Conservation (phyloP, 1,140 invertebrate genomes). For the Hylaeus anthracinus region DNA sequence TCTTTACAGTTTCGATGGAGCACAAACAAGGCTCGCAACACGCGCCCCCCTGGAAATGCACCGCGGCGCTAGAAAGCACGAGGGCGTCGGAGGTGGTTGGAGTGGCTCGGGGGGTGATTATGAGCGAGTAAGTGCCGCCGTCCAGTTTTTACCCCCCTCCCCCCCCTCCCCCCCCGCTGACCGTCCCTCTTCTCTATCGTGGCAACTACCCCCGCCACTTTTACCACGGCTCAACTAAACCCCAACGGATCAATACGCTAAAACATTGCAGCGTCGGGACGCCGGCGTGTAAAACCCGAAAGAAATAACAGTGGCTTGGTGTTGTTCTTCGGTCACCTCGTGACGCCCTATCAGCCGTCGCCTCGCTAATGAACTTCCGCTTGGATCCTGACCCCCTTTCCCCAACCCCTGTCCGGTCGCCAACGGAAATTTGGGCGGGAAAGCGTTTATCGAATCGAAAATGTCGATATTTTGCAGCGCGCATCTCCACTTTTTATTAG, state of each 20-base stretch:
- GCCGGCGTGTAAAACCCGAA: slow-evolving; percentile 70
- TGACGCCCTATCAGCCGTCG: slow-evolving; percentile 7
- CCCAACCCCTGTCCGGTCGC: slow-evolving; percentile 13
- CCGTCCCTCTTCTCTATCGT: slow-evolving; percentile 51
- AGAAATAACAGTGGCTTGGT: slow-evolving; percentile 58
- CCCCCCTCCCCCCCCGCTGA: slow-evolving; percentile 41
- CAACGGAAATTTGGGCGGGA: slow-evolving; percentile 35
- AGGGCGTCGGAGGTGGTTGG: slow-evolving; percentile 54
- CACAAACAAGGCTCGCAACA: slow-evolving; percentile 16
- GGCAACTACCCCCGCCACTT: slow-evolving; percentile 60
- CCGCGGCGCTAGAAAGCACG: slow-evolving; percentile 55
- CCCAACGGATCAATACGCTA: slow-evolving; percentile 80
- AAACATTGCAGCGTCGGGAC: slow-evolving; percentile 79
- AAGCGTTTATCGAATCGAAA: neutral
- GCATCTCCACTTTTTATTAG: no score
- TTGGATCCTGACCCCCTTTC: neutral
- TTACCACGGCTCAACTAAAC: slow-evolving; percentile 72
- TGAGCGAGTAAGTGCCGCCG: slow-evolving; percentile 79
- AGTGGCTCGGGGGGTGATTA: slow-evolving; percentile 74
- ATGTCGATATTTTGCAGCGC: no score
- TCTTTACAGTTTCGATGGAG: neutral
- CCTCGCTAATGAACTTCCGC: slow-evolving; percentile 39
- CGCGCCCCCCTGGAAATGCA: slow-evolving; percentile 60
- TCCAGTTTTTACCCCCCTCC: slow-evolving; percentile 75
- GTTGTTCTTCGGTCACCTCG: slow-evolving; percentile 42